Evolutionary conservation across 2,113 vertebrate genomes (phyloP).

Genomic region (Lepisosteus oculatus): DNA sequence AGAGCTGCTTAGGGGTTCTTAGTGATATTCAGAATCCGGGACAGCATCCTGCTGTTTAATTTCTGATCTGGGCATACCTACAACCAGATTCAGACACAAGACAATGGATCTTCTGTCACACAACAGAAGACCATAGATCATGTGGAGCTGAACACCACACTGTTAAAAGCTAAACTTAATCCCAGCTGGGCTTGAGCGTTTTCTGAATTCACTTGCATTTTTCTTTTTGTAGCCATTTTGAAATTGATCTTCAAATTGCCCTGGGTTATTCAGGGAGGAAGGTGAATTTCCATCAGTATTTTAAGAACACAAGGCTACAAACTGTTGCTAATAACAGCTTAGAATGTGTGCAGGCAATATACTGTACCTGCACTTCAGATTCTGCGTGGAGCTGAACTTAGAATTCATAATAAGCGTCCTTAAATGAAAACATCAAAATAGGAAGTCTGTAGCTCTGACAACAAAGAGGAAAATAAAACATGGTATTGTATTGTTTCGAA

Average conservation of each 20-base stretch:
- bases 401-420: too few relatives aligned
- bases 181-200: not conserved
- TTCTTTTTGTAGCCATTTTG: not conserved
- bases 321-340: not conserved
- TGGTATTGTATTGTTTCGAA: too few relatives aligned
- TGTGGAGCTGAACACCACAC: not conserved
- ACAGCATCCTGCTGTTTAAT: not conserved
- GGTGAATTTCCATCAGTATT: constrained; percentile 1
- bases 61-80: not conserved
- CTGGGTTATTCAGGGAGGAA: not conserved
- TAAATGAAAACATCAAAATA: too few relatives aligned
- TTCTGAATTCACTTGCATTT: not conserved
- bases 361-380: too few relatives aligned
- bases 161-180: not conserved
- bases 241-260: not conserved
- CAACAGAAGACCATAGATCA: not conserved
- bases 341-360: too few relatives aligned
- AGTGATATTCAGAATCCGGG: constrained; percentile 11
- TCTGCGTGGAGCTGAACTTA: too few relatives aligned
- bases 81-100: not conserved
- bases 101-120: not conserved
- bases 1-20: constrained; percentile 9
- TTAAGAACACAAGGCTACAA: not conserved
- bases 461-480: too few relatives aligned
- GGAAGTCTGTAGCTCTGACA: too few relatives aligned